A percentile compares a stretch with the other conserved stretches of the same genome.
Evolutionary conservation across 2,797 vertebrate species (phyloP).

Genomic region (Rousettus madagascariensis): DNA sequence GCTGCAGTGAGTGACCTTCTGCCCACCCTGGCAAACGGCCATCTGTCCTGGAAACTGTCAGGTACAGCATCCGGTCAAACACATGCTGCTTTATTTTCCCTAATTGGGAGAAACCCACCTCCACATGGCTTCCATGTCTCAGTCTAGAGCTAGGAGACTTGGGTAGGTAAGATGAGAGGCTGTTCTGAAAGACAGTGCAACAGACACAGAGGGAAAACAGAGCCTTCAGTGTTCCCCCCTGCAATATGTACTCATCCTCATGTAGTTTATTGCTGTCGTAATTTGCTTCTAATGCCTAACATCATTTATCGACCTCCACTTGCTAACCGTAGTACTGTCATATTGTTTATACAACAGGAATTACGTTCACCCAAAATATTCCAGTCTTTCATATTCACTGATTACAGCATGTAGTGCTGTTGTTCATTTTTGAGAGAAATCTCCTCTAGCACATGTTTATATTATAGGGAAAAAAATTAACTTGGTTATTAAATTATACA

Average conservation of each 20-base stretch:
- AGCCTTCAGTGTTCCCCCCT: neutral
- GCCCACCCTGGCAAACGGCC: neutral
- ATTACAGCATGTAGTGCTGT: neutral
- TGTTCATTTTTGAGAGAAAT: constrained; percentile 38
- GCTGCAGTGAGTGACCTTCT: accelerated
- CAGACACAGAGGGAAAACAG: neutral
- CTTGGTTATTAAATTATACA: constrained; percentile 27
- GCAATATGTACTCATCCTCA: neutral
- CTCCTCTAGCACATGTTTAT: neutral
- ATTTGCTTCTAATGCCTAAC: neutral
- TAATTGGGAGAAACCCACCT: neutral
- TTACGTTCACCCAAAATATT: neutral
- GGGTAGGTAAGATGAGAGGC: neutral
- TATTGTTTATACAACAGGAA: neutral
- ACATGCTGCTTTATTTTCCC: too few species aligned
- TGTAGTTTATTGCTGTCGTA: neutral
- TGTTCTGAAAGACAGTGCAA: neutral
- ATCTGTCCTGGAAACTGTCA: neutral
- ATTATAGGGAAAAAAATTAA: neutral
- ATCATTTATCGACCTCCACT: neutral
- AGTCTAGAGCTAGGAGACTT: neutral
- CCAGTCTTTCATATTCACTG: neutral
- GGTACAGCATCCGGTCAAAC: too few species aligned
- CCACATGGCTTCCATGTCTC: neutral
- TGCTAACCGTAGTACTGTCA: neutral